These are phyloP conservation scores for Heterohyrax brucei DNA, from an alignment of 2,797 vertebrate genomes.

Conservation along the genomic window DNA sequence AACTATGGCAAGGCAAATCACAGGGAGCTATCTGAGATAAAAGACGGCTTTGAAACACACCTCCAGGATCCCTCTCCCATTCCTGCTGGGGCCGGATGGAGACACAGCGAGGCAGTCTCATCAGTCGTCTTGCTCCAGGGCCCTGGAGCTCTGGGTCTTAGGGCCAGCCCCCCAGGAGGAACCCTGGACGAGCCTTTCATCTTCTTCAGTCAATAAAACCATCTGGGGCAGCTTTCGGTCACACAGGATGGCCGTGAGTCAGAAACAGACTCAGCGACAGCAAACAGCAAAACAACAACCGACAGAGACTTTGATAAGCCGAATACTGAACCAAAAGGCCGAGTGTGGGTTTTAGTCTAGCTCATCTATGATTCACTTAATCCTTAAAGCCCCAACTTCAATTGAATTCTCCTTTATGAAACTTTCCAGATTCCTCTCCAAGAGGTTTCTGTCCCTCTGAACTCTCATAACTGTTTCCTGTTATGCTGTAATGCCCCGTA, in stretches of 20 bases:
- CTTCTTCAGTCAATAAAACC: not conserved
- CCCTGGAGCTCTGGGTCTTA: not conserved
- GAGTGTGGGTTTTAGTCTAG: not conserved
- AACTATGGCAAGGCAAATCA: constrained; percentile 11
- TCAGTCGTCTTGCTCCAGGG: not conserved
- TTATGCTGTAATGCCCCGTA: not conserved
- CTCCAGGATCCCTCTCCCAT: not conserved
- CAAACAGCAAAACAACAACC: not conserved
- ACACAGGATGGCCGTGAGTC: not conserved
- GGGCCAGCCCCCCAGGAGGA: not conserved
- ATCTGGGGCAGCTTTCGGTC: not conserved
- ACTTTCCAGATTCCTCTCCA: not conserved
- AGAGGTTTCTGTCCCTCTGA: constrained; percentile 16
- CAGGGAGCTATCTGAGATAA: not conserved
- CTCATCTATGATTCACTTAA: not conserved
- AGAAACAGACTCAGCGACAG: not conserved
- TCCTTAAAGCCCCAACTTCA: not conserved
- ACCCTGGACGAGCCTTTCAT: not conserved
- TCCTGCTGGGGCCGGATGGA: not conserved
- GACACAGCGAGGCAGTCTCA: not conserved
- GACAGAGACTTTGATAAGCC: not conserved
- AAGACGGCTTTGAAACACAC: constrained; percentile 14
- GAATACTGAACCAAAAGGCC: not conserved
- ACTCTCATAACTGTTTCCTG: not conserved
- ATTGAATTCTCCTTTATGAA: not conserved